Percentiles rank a stretch among this genome's conserved stretches.
These are phyloP conservation scores for Gymnocheta viridis DNA, from an alignment of 2,888 invertebrate species.

Conservation along the genomic window DNA sequence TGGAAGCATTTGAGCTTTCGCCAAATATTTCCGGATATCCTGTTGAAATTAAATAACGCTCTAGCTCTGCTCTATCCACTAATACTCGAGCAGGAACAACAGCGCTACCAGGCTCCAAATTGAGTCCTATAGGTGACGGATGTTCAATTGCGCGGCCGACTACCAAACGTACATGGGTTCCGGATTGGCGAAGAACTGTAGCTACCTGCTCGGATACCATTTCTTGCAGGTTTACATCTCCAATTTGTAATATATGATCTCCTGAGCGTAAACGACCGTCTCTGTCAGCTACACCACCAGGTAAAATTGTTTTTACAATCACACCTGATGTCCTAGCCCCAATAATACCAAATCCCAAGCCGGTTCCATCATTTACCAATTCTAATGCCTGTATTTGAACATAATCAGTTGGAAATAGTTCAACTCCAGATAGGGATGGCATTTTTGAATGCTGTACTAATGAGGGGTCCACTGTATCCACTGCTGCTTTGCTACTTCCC, in stretches of 20 bases:
- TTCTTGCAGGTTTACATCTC: conserved; percentile 94
- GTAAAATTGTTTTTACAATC: conserved; percentile 99
- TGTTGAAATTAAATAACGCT: conserved; percentile 92
- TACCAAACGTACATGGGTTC: conserved; percentile 95
- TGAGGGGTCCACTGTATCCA: conserved; percentile 39
- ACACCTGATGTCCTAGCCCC: conserved; percentile 98
- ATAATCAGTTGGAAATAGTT: conserved; percentile 93
- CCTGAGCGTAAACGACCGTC: conserved; percentile 98
- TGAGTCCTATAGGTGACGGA: conserved; percentile 82
- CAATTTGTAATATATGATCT: conserved; percentile 98
- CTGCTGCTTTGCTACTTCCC: conserved; percentile 83
- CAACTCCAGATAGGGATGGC: conserved; percentile 85
- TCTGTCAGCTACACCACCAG: conserved; percentile 98
- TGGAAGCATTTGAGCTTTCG: conserved; percentile 83
- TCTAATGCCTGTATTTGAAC: conserved; percentile 99
- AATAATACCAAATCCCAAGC: conserved; percentile 99
- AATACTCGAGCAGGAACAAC: conserved; percentile 88
- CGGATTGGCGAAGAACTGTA: conserved; percentile 96
- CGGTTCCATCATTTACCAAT: conserved; percentile 98
- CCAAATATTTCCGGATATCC: conserved; percentile 90
- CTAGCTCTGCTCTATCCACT: conserved; percentile 93
- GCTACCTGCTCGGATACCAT: conserved; percentile 99
- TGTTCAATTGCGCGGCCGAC: conserved; percentile 96
- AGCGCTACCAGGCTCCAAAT: conserved; percentile 84
- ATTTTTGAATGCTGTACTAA: conserved; percentile 83